Percentiles rank a stretch among this genome's conserved stretches.
Evolutionary conservation across 2,888 invertebrate genomes (phyloP).

Genomic region (Resseliella maxima): DNA sequence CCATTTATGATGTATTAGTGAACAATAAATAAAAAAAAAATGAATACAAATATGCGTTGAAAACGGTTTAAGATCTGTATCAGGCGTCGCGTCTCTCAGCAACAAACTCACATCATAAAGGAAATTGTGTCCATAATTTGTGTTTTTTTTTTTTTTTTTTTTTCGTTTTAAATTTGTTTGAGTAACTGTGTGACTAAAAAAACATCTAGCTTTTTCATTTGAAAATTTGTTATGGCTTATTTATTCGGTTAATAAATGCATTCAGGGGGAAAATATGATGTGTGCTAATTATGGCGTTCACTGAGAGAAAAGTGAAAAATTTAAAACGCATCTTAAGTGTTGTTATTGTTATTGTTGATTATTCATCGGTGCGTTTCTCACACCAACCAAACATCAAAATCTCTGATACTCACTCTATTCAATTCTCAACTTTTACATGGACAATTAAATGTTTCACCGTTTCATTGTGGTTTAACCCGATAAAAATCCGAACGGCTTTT

Average conservation of each 20-base stretch:
- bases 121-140: background rate
- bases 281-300: conserved; percentile 21
- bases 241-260: background rate
- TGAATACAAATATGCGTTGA: conserved; percentile 37
- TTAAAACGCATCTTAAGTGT: too few species aligned
- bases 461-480: background rate
- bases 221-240: background rate
- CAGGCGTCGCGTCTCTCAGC: background rate
- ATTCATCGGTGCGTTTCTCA: background rate
- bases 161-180: background rate
- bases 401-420: background rate
- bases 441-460: conserved; percentile 7
- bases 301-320: too few species aligned
- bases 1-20: background rate
- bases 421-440: conserved; percentile 11
- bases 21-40: conserved; percentile 10
- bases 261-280: background rate
- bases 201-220: background rate
- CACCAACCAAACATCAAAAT: conserved; percentile 2
- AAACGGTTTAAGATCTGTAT: conserved; percentile 32
- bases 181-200: background rate
- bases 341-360: too few species aligned
- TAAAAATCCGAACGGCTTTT: background rate
- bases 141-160: background rate
- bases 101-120: background rate